Evolutionary conservation across 2,113 vertebrate species (phyloP).

Genomic region (Coryphaenoides rupestris): DNA sequence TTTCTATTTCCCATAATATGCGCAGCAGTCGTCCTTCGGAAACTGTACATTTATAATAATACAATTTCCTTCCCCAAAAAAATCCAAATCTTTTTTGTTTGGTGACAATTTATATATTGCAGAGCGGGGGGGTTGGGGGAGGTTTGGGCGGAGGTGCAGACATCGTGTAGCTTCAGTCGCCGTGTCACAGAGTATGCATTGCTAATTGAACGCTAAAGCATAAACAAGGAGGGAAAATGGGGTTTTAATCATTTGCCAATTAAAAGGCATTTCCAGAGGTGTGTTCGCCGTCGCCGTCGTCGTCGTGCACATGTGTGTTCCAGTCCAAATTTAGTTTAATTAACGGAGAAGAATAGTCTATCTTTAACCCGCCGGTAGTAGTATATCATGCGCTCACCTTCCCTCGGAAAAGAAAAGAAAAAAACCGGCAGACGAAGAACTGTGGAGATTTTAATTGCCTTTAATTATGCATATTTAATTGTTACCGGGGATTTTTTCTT

Average conservation of each 20-base stretch:
- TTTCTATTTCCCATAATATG: too few relatives aligned
- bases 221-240: conserved; percentile 48
- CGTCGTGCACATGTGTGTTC: conserved; percentile 42
- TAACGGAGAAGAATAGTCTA: conserved; percentile 47
- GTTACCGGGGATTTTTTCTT: conserved; percentile 37
- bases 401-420: background rate
- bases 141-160: background rate
- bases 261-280: conserved; percentile 50
- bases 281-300: too few relatives aligned
- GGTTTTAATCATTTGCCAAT: conserved; percentile 66
- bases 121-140: background rate
- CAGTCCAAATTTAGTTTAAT: conserved; percentile 46
- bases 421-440: conserved; percentile 6
- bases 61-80: too few relatives aligned
- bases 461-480: conserved; percentile 59
- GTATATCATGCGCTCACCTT: conserved; percentile 40
- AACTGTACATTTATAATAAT: too few relatives aligned
- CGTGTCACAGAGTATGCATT: conserved; percentile 28
- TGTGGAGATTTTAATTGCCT: conserved; percentile 54
- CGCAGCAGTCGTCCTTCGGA: too few relatives aligned
- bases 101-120: too few relatives aligned
- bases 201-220: conserved; percentile 57
- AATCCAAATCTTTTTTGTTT: too few relatives aligned
- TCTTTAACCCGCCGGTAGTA: conserved; percentile 47
- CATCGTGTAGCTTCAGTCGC: conserved; percentile 16